Conservation (phyloP, 2,888 invertebrate species). For the Metacarcinus magister region DNA sequence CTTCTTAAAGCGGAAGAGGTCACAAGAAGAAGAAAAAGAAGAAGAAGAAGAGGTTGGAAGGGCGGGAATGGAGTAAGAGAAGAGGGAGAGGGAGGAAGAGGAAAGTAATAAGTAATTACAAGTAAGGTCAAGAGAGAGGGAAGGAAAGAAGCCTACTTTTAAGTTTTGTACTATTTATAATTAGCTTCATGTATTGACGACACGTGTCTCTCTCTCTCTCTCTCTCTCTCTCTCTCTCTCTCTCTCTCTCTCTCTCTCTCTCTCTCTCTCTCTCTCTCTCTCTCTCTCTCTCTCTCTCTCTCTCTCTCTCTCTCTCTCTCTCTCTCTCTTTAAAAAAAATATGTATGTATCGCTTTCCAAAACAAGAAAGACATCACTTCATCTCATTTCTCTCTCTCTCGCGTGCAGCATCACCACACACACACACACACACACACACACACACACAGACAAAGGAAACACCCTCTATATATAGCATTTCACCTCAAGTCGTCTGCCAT, state of each 20-base stretch:
- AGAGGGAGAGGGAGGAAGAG: neutral
- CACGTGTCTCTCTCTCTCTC: neutral
- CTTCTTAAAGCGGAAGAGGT: no score
- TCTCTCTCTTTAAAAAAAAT: neutral
- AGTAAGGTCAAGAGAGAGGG: neutral
- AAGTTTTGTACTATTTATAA: no score
- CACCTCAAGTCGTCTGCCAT: no score
- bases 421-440: no score
- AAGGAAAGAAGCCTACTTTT: neutral
- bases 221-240: neutral
- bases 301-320: slow-evolving; percentile 5
- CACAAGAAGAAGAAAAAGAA: no score
- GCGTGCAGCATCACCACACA: neutral
- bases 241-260: slow-evolving; percentile 31
- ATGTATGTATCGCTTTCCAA: neutral
- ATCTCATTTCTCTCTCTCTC: neutral
- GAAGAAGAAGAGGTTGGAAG: neutral
- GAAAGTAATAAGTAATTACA: neutral
- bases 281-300: slow-evolving; percentile 60
- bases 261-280: slow-evolving; percentile 63
- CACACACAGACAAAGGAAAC: neutral
- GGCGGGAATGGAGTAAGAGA: neutral
- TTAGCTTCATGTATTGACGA: neutral
- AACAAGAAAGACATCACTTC: neutral
- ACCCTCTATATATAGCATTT: no score